Base-by-base conservation (phyloP, 2,113 vertebrate genomes). In the Danionella cerebrum region DNA sequence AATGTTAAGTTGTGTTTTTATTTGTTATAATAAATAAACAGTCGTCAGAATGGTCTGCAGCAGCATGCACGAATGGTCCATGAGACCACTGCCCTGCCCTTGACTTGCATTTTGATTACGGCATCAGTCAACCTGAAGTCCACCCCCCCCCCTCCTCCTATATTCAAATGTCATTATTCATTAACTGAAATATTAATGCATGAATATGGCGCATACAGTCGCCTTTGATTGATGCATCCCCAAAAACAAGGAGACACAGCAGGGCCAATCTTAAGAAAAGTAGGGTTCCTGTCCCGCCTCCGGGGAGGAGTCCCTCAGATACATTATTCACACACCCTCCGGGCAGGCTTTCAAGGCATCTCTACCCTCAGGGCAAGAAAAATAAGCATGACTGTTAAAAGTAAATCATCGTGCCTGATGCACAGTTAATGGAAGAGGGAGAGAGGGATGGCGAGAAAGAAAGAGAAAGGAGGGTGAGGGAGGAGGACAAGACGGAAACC, bases 331-430 rank as follows among this genome's bases (percentile, higher is more conserved):
- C 91, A 93, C 89, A 90, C 94, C 94, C 92, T 94, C 86, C 87
- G 91, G 94, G 93, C 91, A 95, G 89, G 92, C 94, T 96, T 96
- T 96, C 94, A 96, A 95, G 94, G 92, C 93, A 93, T 90, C 92
- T 92, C 91, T 93, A 93, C 94, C 85, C 83, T 81, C 89, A 89
- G 93, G 94, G 88, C 91, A 90, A 87, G 92, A 93, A 92, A 95
- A 94, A 94, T 91, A 95, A 96, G 90, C 91, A 93, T 92, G 92
- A 91, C 91, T 91, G 91, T 93, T 96, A 97, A 95, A 94, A 95
- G 93, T 94, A 93, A 94, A 96, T 94, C 91, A 95, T 96, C 94
- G 93, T 89, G 90, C 90, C 91, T 94, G 93, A 97, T 96, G 91
- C 91, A 96, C 93, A 94, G 93, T 94, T 96, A 94, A 96, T 96